Conservation (phyloP, 2,888 invertebrate genomes). For the Salticus scenicus region DNA sequence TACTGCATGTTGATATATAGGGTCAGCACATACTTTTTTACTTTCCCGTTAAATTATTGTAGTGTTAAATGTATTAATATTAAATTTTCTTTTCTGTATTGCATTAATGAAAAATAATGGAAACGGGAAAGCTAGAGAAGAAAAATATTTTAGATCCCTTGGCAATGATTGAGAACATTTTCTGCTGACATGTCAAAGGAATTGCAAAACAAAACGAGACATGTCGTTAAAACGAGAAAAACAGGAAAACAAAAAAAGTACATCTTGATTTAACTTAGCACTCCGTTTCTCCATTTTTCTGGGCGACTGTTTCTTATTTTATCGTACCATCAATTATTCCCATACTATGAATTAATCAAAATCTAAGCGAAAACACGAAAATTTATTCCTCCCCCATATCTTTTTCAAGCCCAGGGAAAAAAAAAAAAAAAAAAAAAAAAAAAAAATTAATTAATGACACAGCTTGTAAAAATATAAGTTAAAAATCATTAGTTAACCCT, state of each 20-base stretch:
- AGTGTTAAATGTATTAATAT: too few species aligned
- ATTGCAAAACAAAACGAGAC: not conserved
- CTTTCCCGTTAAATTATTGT: too few species aligned
- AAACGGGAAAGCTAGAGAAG: too few species aligned
- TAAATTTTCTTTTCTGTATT: too few species aligned
- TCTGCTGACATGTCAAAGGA: not conserved
- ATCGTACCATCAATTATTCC: constrained; percentile 38
- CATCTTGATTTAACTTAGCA: not conserved
- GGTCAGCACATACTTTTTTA: too few species aligned
- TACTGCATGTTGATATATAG: too few species aligned
- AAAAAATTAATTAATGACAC: constrained; percentile 61
- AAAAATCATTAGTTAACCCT: constrained; percentile 65
- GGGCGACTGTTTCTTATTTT: not conserved
- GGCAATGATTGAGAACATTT: not conserved
- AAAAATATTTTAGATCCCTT: too few species aligned
- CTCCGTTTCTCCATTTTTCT: constrained; percentile 29
- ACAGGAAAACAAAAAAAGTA: not conserved
- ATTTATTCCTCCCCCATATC: constrained; percentile 11
- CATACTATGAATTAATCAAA: constrained; percentile 56
- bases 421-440: not conserved
- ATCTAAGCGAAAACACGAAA: constrained; percentile 28
- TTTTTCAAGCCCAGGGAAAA: not conserved
- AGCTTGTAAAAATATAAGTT: constrained; percentile 22
- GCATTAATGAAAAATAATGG: too few species aligned
- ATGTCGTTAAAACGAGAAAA: not conserved